These are phyloP conservation scores for Pseudochromis fuscus DNA, from an alignment of 2,797 vertebrate species.

Conservation along the genomic window DNA sequence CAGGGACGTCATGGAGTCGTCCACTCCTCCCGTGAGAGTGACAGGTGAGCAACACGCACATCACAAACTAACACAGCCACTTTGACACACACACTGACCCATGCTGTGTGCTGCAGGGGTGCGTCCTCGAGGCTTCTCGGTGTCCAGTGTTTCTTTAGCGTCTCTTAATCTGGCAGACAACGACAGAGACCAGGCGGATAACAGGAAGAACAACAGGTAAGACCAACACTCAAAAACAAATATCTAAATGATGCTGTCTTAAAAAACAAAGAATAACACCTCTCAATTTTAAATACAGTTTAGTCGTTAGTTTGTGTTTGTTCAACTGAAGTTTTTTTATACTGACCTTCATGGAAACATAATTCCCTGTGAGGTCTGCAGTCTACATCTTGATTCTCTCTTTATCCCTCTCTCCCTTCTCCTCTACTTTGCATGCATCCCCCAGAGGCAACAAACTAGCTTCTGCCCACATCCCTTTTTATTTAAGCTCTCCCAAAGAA, in stretches of 20 bases:
- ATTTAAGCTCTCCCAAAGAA: constrained; percentile 86
- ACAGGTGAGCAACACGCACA: constrained; percentile 83
- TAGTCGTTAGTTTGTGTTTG: too few species aligned
- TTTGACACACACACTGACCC: neutral
- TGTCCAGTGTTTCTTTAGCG: constrained; percentile 95
- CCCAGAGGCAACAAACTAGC: constrained; percentile 85
- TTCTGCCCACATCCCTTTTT: constrained; percentile 83
- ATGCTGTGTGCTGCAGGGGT: constrained; percentile 82
- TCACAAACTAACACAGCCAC: neutral
- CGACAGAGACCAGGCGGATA: constrained; percentile 90
- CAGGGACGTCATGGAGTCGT: constrained; percentile 92
- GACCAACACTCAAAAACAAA: neutral
- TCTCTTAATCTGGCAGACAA: constrained; percentile 94
- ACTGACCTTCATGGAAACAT: neutral
- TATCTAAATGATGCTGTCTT: neutral
- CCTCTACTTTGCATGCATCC: constrained; percentile 69
- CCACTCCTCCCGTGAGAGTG: constrained; percentile 87
- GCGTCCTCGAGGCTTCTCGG: constrained; percentile 91
- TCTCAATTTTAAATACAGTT: neutral
- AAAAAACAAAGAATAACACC: too few species aligned
- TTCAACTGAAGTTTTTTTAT: constrained; percentile 1
- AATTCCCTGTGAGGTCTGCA: constrained; percentile 19
- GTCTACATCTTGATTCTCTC: constrained; percentile 50
- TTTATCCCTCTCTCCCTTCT: constrained; percentile 52
- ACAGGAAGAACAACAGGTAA: constrained; percentile 94